Base-by-base conservation (phyloP, 2,888 invertebrate species). In the Chymomyza fuscimana region DNA sequence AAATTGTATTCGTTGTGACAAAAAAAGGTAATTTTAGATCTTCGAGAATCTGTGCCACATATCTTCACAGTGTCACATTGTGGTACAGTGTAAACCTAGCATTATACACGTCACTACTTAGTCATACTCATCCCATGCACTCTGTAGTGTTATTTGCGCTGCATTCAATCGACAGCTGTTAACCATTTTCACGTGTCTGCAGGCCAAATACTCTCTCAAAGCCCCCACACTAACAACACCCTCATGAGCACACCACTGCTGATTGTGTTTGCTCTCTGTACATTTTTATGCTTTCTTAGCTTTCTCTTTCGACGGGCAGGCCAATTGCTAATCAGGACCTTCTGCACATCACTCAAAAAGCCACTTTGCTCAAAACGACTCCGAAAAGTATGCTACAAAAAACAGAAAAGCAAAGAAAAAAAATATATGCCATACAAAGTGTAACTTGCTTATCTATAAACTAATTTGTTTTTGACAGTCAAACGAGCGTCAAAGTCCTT, bases 391-490 rank as follows among this genome's bases (percentile, higher is more conserved):
- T 81, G 86, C 88, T 80, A 69, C 80, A 73, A 83, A 52, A 25
- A 25, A 3, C 25, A 3, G 25, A 52, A 63, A 63, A 52, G 52
- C 52, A 25, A n/a, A 46, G 12, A 0, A 46, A 12, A 46, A 46
- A 32, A 15, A 51, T 9, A 51, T 51, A 9, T 51, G 2, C 51
- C 22, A 16, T 10, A 66, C 74, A 82, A 87, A 87, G 83, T 88
- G 88, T 87, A 82, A 82, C 88, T 79, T 79, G 80, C 88, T 85
- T 85, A 88, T 85, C 85, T 88, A 82, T 85, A 85, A 85, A 85
- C 88, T 88, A 88, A 85, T 85, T 85, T 85, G 87, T 85, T 81
- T 46, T 63, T 63, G 65, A 32, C 62, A 63, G 63, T 15, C 29
- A 59, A 58, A 58, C 58, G 58, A 58, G 58, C 58, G 15, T 22